Percentiles rank a stretch among this genome's conserved stretches.
phyloP scores from a whole-genome alignment of 1,140 invertebrate species.

The Drosophila neocordata region DNA sequence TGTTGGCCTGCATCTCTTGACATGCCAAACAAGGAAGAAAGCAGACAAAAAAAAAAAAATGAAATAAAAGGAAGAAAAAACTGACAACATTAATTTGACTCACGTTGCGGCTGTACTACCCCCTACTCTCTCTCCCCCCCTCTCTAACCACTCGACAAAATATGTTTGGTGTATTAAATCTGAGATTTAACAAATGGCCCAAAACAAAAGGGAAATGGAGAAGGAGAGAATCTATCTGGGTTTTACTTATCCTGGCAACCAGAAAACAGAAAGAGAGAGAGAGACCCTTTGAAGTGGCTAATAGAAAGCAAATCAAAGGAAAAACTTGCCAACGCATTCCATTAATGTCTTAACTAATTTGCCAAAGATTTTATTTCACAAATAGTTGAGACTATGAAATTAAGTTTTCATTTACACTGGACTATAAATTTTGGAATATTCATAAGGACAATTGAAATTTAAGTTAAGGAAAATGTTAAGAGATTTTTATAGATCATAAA shows the following conservation, averaged over 20 bases:
- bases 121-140: too few relatives aligned
- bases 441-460: too few relatives aligned
- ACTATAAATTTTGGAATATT: background rate
- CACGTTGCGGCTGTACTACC: constrained; percentile 53
- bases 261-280: background rate
- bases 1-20: constrained; percentile 26
- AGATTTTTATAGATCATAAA: too few relatives aligned
- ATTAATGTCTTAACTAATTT: background rate
- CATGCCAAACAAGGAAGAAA: constrained; percentile 12
- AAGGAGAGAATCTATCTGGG: background rate
- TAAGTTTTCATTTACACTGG: background rate
- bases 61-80: constrained; percentile 8
- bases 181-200: constrained; percentile 1
- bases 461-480: too few relatives aligned
- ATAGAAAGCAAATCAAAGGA: constrained; percentile 3
- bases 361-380: background rate
- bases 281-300: constrained; percentile 9
- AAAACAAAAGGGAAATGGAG: background rate
- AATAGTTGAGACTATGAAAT: constrained; percentile 5
- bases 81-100: constrained; percentile 64
- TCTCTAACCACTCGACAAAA: constrained; percentile 5
- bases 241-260: background rate
- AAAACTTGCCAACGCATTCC: background rate
- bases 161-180: constrained; percentile 2
- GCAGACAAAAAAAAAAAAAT: background rate